Evolutionary conservation across 2,888 invertebrate species (phyloP).

Genomic region (Myopa testacea): DNA sequence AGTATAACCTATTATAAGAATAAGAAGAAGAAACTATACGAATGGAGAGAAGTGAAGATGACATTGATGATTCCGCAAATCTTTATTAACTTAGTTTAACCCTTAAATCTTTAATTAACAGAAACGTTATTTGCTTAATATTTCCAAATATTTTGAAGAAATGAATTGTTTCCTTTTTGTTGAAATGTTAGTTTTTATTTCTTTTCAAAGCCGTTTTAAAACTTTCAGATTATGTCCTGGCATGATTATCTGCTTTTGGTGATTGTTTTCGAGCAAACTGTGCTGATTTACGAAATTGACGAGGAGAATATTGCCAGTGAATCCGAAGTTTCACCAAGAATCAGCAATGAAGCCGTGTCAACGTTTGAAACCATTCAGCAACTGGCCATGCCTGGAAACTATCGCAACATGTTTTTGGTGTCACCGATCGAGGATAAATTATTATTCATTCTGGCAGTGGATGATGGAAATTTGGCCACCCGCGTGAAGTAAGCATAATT

Average conservation of each 20-base stretch:
- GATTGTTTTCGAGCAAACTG: conserved; percentile 55
- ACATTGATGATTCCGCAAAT: too few species aligned
- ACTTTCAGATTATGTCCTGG: conserved; percentile 56
- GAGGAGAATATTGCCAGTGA: conserved; percentile 48
- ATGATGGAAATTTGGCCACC: conserved; percentile 53
- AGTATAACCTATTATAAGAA: not conserved
- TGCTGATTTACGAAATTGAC: conserved; percentile 61
- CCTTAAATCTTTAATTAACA: too few species aligned
- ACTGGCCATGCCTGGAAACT: conserved; percentile 54
- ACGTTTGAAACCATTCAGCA: conserved; percentile 59
- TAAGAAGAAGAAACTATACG: not conserved
- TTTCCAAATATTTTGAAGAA: not conserved
- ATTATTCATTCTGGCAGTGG: conserved; percentile 54
- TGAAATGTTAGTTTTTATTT: too few species aligned
- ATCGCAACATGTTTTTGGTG: conserved; percentile 54
- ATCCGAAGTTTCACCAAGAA: conserved; percentile 40
- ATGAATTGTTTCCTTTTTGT: too few species aligned
- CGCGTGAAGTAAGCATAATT: conserved; percentile 50
- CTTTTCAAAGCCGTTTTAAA: not conserved
- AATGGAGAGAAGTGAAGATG: too few species aligned
- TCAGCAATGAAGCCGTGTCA: conserved; percentile 38
- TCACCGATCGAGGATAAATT: conserved; percentile 53
- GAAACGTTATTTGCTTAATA: not conserved
- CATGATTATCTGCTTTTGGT: conserved; percentile 56
- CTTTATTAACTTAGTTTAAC: too few species aligned